Percentiles rank a stretch among this genome's conserved stretches.
Conservation (phyloP, 2,113 vertebrate genomes). For the Amphilophus citrinellus region DNA sequence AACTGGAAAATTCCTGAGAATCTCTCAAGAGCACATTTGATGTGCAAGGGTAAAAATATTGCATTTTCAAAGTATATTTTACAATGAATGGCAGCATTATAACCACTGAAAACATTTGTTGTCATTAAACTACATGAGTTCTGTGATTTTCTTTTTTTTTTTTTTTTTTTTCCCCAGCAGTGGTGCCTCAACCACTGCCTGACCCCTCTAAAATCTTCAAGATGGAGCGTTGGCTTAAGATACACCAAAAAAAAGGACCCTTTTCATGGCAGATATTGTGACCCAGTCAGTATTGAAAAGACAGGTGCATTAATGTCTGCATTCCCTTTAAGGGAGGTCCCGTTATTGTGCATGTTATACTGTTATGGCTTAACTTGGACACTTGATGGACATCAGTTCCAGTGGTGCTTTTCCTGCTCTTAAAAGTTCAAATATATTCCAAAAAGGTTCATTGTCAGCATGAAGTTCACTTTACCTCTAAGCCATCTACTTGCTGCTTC, state of each 20-base stretch:
- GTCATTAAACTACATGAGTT: background rate
- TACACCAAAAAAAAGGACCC: background rate
- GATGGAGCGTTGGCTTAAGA: background rate
- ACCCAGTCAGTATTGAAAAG: background rate
- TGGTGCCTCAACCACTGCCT: background rate
- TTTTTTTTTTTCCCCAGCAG: background rate
- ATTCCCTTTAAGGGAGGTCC: background rate
- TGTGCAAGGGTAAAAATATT: background rate
- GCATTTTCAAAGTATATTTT: background rate
- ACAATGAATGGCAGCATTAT: background rate
- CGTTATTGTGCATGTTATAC: background rate
- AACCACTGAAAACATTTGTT: background rate
- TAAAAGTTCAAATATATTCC: background rate
- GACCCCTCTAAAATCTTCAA: conserved; percentile 4
- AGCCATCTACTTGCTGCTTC: conserved; percentile 3
- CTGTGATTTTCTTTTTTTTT: background rate
- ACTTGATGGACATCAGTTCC: background rate
- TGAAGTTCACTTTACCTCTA: conserved; percentile 35
- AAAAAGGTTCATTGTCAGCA: background rate
- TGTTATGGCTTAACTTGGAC: background rate
- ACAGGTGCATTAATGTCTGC: background rate
- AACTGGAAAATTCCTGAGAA: too few relatives aligned
- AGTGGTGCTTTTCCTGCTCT: background rate
- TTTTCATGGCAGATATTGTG: background rate
- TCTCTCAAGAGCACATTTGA: background rate